These are phyloP conservation scores for Chiridota heheva DNA, from an alignment of 35 echinoderm and acorn worm genomes.

Conservation along the genomic window DNA sequence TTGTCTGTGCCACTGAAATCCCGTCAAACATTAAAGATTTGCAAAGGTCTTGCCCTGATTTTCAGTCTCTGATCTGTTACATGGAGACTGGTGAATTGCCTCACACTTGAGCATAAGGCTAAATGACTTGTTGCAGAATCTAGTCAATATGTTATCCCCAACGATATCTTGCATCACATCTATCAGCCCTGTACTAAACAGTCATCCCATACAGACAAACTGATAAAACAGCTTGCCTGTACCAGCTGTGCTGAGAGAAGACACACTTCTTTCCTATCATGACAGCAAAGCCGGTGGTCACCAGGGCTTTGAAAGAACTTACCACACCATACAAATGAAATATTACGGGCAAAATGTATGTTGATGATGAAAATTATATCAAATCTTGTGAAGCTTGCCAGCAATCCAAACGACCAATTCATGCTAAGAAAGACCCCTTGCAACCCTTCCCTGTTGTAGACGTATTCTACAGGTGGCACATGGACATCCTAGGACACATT, in stretches of 20 bases:
- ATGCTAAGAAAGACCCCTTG: slow-evolving; percentile 2
- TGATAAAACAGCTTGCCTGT: slow-evolving; percentile 26
- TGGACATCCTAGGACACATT: slow-evolving; percentile 52
- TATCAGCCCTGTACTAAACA: not conserved
- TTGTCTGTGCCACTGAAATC: not conserved
- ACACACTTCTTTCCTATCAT: slow-evolving; percentile 28
- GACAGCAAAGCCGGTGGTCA: slow-evolving; percentile 28
- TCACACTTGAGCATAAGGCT: too few species aligned
- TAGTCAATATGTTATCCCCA: not conserved
- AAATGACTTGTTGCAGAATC: not conserved
- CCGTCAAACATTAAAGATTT: not conserved
- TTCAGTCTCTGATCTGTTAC: not conserved
- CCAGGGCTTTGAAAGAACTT: slow-evolving; percentile 54
- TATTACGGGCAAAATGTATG: slow-evolving; percentile 51
- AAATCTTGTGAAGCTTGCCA: slow-evolving; percentile 43
- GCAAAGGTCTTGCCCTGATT: not conserved
- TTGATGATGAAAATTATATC: slow-evolving; percentile 16
- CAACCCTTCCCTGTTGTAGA: slow-evolving; percentile 17
- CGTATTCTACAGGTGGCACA: slow-evolving; percentile 47
- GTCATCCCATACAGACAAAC: not conserved
- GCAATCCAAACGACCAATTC: not conserved
- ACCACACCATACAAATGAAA: slow-evolving; percentile 29
- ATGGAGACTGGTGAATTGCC: too few species aligned
- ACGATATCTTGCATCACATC: not conserved
- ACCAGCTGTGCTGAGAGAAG: not conserved